Evolutionary conservation across 2,888 invertebrate genomes (phyloP).

Genomic region (Enchytraeus crypticus): DNA sequence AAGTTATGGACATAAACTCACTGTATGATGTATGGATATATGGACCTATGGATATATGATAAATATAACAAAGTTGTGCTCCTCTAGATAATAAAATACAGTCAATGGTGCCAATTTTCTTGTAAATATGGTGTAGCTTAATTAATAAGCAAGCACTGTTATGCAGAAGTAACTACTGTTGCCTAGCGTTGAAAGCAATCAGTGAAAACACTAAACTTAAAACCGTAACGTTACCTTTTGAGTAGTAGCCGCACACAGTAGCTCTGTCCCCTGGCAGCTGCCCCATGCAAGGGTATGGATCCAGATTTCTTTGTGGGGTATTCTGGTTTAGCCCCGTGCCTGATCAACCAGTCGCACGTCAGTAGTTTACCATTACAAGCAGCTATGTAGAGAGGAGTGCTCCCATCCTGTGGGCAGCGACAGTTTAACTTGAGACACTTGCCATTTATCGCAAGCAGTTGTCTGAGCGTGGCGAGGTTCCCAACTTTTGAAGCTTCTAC

Average conservation of each 20-base stretch:
- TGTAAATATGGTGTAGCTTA: too few species aligned
- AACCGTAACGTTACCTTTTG: constrained; percentile 14
- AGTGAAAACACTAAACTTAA: too few species aligned
- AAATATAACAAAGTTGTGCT: too few species aligned
- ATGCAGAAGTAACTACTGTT: too few species aligned
- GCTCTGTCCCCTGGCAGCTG: constrained; percentile 15
- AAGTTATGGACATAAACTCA: too few species aligned
- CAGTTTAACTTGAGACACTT: neutral
- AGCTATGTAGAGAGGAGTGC: constrained; percentile 17
- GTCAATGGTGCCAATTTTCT: too few species aligned
- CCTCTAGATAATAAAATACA: too few species aligned
- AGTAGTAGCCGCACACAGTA: constrained; percentile 15
- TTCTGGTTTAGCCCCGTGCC: constrained; percentile 13
- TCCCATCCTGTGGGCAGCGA: constrained; percentile 4
- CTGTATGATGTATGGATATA: too few species aligned
- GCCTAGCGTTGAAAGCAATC: too few species aligned
- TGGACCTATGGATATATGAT: too few species aligned
- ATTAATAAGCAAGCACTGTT: too few species aligned
- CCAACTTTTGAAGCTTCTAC: constrained; percentile 2
- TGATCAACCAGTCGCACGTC: constrained; percentile 14
- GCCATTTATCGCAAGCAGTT: neutral
- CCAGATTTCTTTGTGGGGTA: constrained; percentile 5
- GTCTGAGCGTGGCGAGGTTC: neutral
- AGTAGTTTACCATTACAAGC: constrained; percentile 16
- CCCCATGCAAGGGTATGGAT: constrained; percentile 18